phyloP scores from a whole-genome alignment of 2,888 invertebrate genomes.

The Dicyrtomina minuta region DNA sequence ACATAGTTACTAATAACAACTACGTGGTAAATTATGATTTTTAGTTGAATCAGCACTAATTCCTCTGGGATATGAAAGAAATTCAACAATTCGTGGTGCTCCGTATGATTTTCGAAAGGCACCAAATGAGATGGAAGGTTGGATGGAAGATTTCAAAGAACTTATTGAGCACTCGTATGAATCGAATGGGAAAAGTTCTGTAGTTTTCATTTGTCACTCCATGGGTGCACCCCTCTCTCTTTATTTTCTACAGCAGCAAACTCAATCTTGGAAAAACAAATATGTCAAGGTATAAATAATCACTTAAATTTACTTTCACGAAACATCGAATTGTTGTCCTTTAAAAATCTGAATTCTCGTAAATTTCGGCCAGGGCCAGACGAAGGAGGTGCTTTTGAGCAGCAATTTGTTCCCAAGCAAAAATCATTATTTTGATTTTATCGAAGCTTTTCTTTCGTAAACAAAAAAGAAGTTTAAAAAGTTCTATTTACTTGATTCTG shows the following conservation, averaged over 20 bases:
- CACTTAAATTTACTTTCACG: too few species aligned
- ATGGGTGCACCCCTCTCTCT: constrained; percentile 95
- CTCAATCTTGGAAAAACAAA: constrained; percentile 84
- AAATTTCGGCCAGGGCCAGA: too few species aligned
- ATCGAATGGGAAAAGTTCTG: constrained; percentile 71
- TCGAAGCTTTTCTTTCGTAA: too few species aligned
- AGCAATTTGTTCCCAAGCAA: too few species aligned
- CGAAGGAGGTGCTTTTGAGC: too few species aligned
- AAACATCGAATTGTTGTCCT: too few species aligned
- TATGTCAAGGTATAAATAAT: constrained; percentile 74
- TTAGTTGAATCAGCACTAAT: constrained; percentile 64
- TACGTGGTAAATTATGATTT: too few species aligned
- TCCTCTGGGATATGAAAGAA: constrained; percentile 73
- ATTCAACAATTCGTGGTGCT: constrained; percentile 81
- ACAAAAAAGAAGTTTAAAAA: too few species aligned
- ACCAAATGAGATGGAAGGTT: constrained; percentile 67
- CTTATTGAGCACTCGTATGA: constrained; percentile 73
- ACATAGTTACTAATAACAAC: too few species aligned
- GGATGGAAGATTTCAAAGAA: constrained; percentile 44
- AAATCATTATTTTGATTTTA: too few species aligned
- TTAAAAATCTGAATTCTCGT: too few species aligned
- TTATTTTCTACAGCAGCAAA: constrained; percentile 79
- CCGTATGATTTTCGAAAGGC: constrained; percentile 96
- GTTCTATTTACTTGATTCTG: too few species aligned
- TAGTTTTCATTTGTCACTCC: constrained; percentile 87